Percentiles rank a stretch among this genome's conserved stretches.
phyloP scores from a whole-genome alignment of 2,113 vertebrate genomes.

The Trochalopteron elliotii region DNA sequence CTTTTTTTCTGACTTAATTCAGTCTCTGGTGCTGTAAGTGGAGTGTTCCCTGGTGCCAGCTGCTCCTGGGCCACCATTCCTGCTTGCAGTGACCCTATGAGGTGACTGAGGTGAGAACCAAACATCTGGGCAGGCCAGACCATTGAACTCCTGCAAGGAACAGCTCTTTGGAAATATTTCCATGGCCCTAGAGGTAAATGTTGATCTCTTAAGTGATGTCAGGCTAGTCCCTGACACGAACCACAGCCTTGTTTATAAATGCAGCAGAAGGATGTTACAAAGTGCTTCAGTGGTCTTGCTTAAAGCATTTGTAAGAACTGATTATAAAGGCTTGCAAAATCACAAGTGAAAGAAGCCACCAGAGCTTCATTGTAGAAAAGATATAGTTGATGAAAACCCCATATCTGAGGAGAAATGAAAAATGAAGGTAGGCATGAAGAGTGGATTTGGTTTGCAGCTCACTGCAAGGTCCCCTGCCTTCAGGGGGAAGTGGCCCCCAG shows the following conservation, averaged over 20 bases:
- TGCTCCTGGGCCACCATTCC: not conserved
- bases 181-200: not conserved
- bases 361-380: not conserved
- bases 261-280: not conserved
- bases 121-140: not conserved
- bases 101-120: not conserved
- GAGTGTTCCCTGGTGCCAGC: not conserved
- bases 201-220: not conserved
- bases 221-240: fast-evolving
- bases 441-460: not conserved
- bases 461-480: not conserved
- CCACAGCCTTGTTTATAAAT: not conserved
- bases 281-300: not conserved
- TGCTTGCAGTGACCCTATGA: not conserved
- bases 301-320: not conserved
- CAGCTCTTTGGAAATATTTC: not conserved
- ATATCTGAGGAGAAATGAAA: not conserved
- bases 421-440: not conserved
- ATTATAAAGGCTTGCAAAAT: not conserved
- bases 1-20: not conserved
- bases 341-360: not conserved
- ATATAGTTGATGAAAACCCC: not conserved
- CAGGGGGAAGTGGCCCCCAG: no score
- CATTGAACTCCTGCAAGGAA: not conserved
- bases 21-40: not conserved